phyloP scores from a whole-genome alignment of 2,888 invertebrate species.

The Thyatira batis region DNA sequence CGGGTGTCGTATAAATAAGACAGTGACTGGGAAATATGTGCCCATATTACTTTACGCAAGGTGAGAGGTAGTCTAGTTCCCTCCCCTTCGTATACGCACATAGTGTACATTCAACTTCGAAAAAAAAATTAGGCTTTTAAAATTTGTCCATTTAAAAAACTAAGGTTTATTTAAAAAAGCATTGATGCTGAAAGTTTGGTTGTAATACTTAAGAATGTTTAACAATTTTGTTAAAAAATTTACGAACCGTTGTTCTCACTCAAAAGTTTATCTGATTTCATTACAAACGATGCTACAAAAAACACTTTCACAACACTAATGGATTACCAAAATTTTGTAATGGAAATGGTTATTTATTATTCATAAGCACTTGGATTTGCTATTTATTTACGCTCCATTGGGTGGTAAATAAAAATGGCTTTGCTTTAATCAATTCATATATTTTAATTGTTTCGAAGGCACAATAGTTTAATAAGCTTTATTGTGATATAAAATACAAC shows the following conservation, averaged over 20 bases:
- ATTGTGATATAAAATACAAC: neutral
- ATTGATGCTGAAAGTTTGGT: too few species aligned
- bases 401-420: neutral
- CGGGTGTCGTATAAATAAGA: constrained; percentile 15
- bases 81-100: constrained; percentile 41
- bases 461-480: neutral
- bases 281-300: neutral
- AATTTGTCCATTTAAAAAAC: too few species aligned
- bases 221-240: too few species aligned
- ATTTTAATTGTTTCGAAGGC: neutral
- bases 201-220: too few species aligned
- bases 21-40: constrained; percentile 33
- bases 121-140: constrained; percentile 28
- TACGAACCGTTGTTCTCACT: too few species aligned
- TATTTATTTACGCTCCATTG: neutral
- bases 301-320: neutral
- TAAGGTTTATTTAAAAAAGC: too few species aligned
- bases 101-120: constrained; percentile 25
- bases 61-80: constrained; percentile 27
- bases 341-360: constrained; percentile 12
- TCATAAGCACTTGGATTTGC: constrained; percentile 11
- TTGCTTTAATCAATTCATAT: neutral
- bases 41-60: constrained; percentile 22
- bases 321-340: neutral
- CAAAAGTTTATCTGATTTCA: neutral